These are phyloP conservation scores for Cheilosia scutellata DNA, from an alignment of 2,888 invertebrate species.

Conservation along the genomic window DNA sequence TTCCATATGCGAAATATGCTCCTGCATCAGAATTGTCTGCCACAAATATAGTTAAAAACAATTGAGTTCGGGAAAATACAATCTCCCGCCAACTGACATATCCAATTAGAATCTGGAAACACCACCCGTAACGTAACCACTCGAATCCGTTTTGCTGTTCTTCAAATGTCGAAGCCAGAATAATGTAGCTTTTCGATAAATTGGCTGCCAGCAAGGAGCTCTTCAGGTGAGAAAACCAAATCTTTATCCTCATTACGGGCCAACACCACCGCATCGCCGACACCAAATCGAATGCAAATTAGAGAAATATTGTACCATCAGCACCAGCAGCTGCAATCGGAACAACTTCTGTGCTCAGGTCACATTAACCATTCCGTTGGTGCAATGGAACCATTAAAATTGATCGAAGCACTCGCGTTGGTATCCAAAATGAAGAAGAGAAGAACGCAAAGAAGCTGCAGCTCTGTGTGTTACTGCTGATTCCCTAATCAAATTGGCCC, in stretches of 20 bases:
- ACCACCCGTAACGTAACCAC: slow-evolving; percentile 33
- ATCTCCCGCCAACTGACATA: slow-evolving; percentile 29
- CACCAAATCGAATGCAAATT: slow-evolving; percentile 74
- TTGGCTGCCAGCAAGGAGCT: slow-evolving; percentile 39
- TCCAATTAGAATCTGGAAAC: slow-evolving; percentile 63
- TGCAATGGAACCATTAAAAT: slow-evolving; percentile 74
- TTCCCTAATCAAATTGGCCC: slow-evolving; percentile 68
- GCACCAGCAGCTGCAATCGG: slow-evolving; percentile 30
- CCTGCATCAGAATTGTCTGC: neutral
- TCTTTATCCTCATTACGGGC: slow-evolving; percentile 60
- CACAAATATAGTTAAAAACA: slow-evolving; percentile 12
- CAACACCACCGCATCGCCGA: slow-evolving; percentile 55
- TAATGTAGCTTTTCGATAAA: slow-evolving; percentile 65
- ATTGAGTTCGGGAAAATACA: slow-evolving; percentile 19
- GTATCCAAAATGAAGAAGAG: slow-evolving; percentile 54
- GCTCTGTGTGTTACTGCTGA: slow-evolving; percentile 50
- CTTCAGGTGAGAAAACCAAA: slow-evolving; percentile 57
- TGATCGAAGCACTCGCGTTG: slow-evolving; percentile 59
- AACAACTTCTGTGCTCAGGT: slow-evolving; percentile 58
- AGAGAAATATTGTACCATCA: slow-evolving; percentile 68
- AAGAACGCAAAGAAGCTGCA: slow-evolving; percentile 20
- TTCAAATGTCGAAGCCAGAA: slow-evolving; percentile 56
- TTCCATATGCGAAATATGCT: neutral
- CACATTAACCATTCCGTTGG: slow-evolving; percentile 70
- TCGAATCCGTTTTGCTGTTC: slow-evolving; percentile 12